Evolutionary conservation across 2,888 invertebrate genomes (phyloP).

Genomic region (Xylota sylvarum): DNA sequence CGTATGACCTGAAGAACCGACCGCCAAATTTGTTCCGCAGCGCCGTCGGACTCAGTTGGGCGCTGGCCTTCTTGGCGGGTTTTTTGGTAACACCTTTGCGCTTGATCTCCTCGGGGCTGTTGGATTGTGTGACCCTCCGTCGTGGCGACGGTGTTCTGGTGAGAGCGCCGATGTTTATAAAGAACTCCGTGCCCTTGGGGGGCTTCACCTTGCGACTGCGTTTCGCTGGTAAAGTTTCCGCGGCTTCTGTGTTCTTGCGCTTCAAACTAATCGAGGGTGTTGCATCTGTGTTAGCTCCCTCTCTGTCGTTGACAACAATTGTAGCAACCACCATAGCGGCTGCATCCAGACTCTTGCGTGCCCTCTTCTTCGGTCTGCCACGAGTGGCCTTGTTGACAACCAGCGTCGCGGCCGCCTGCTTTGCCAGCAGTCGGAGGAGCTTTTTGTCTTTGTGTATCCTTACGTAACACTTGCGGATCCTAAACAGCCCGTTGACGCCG

Average conservation of each 20-base stretch:
- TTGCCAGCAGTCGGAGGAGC: slow-evolving; percentile 24
- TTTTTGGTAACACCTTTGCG: neutral
- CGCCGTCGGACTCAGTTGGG: neutral
- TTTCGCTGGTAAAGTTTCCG: slow-evolving; percentile 23
- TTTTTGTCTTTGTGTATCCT: slow-evolving; percentile 62
- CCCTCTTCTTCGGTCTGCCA: slow-evolving; percentile 26
- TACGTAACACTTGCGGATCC: slow-evolving; percentile 59
- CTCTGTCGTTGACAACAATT: neutral
- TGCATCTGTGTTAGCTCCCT: neutral
- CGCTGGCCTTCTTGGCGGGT: slow-evolving; percentile 13
- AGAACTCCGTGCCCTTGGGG: slow-evolving; percentile 44
- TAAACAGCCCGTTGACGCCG: slow-evolving; percentile 20
- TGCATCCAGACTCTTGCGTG: neutral
- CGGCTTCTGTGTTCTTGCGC: slow-evolving; percentile 29
- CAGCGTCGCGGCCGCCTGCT: neutral
- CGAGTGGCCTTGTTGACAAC: neutral
- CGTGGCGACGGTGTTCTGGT: slow-evolving; percentile 47
- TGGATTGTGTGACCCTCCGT: neutral
- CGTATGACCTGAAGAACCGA: slow-evolving; percentile 75
- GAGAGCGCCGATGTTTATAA: slow-evolving; percentile 50
- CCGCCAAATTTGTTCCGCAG: slow-evolving; percentile 68
- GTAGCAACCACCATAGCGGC: neutral
- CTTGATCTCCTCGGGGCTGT: slow-evolving; percentile 21
- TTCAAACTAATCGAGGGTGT: slow-evolving; percentile 3
- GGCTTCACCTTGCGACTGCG: slow-evolving; percentile 23